Base-by-base conservation (phyloP, 2,797 vertebrate species). In the Silurus lanzhouensis region DNA sequence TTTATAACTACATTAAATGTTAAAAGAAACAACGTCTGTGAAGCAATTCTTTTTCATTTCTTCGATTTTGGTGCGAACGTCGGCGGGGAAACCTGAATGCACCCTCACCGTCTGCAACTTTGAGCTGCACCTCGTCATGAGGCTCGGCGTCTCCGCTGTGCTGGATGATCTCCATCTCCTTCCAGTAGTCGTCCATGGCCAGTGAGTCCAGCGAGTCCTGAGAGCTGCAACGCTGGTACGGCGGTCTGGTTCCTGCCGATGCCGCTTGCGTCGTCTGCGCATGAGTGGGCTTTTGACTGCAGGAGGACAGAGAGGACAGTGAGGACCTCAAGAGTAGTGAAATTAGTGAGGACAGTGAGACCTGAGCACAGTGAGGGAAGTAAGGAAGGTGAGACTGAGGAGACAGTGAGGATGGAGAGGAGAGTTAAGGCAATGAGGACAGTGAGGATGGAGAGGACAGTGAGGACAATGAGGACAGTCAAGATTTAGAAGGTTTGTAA, bases 131-230 rank as follows among this genome's bases (percentile, higher is more conserved):
- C 82, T 96, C 95, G 76, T 97, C 95, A 85, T 91, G 96, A 52
- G 92, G 91, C 81, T 94, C 94, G 0, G 93, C 89, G 83, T 94
- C 92, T 86, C 77, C 93, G 44, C 93, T 96, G 84, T 95, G 95
- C 89, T 95, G 94, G 90, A 99, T 99, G 83, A 97, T 94, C 93
- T 98, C 96, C 84, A 99, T 88, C 92, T 99, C 98, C 77, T 91
- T 97, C 96, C 96, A 99, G 81, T 97, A 99, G 90, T 97, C 96
- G 66, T 97, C 96, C 96, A 99, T 94, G 81, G 95, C 94, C 20
- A 97, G 88, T 83, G 98, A 97, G 79, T 99, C 97, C 93, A 99
- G 93, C 19, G 98, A 99, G 92, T 99, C 98, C 95, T 98, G 98
- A 46, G 98, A 99, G 92, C 89, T 94, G 27, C 93, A 95, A 74